These are phyloP conservation scores for Stenotaenia linearis DNA, from an alignment of 2,888 invertebrate species.

Conservation along the genomic window DNA sequence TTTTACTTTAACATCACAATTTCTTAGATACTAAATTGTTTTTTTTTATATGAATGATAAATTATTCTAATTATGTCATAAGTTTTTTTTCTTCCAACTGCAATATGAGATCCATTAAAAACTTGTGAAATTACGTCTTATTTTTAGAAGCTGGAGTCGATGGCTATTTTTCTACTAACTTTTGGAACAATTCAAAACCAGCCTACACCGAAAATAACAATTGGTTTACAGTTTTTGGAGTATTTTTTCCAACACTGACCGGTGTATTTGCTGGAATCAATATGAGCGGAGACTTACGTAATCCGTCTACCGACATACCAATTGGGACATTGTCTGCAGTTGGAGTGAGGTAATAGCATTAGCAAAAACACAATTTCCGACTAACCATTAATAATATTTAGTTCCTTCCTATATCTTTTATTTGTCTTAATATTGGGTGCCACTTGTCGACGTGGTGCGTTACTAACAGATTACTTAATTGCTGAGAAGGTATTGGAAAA, in stretches of 20 bases:
- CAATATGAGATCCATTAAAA: too few relatives aligned
- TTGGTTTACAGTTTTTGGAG: slow-evolving; percentile 95
- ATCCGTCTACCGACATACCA: slow-evolving; percentile 88
- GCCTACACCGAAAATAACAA: slow-evolving; percentile 71
- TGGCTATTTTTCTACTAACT: slow-evolving; percentile 75
- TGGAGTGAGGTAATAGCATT: slow-evolving; percentile 67
- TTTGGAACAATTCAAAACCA: slow-evolving; percentile 74
- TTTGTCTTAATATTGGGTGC: slow-evolving; percentile 86
- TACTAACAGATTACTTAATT: slow-evolving; percentile 80
- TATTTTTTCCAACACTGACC: slow-evolving; percentile 95
- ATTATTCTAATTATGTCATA: too few relatives aligned
- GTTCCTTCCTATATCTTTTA: slow-evolving; percentile 78
- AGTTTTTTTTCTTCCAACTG: too few relatives aligned
- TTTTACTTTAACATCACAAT: too few relatives aligned
- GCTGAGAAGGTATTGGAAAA: slow-evolving; percentile 67
- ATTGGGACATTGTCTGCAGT: slow-evolving; percentile 90
- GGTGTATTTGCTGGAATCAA: slow-evolving; percentile 96
- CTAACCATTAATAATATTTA: slow-evolving; percentile 45
- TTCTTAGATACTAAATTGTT: too few relatives aligned
- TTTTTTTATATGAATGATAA: too few relatives aligned
- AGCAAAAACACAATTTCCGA: too few relatives aligned
- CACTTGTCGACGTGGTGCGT: slow-evolving; percentile 66
- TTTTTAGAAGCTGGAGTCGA: slow-evolving; percentile 61
- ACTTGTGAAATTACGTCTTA: neutral
- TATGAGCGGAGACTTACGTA: slow-evolving; percentile 92